Evolutionary conservation across 2,888 invertebrate species (phyloP).

Genomic region (Dorcus hopei): DNA sequence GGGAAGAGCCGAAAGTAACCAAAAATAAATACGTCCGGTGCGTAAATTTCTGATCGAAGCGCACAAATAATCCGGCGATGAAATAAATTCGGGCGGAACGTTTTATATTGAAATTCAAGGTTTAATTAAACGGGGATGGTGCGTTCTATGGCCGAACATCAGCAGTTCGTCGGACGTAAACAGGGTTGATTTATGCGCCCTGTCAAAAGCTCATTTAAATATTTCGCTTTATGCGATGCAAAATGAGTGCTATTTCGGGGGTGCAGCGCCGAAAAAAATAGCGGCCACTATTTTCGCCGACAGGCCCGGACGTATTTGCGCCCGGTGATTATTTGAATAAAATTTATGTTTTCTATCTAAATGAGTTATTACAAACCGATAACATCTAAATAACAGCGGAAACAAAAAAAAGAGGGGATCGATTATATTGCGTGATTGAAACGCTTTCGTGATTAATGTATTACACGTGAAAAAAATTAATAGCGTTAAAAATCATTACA

Average conservation of each 20-base stretch:
- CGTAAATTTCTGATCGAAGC: too few species aligned
- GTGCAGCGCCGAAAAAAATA: not conserved
- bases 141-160: not conserved
- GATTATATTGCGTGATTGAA: not conserved
- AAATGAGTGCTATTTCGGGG: not conserved
- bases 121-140: constrained; percentile 1
- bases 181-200: constrained; percentile 1
- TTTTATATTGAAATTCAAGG: not conserved
- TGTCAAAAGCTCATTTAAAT: constrained; percentile 3
- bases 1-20: too few species aligned
- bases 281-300: not conserved
- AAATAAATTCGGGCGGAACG: not conserved
- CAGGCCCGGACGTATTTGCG: not conserved
- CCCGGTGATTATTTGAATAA: not conserved
- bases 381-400: not conserved
- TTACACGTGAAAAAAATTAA: not conserved
- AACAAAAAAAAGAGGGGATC: not conserved
- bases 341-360: not conserved
- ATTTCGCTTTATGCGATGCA: constrained; percentile 1
- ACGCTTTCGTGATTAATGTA: not conserved
- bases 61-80: not conserved
- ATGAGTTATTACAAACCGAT: constrained; percentile 2
- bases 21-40: too few species aligned
- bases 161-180: constrained; percentile 3
- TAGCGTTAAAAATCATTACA: not conserved